Evolutionary conservation across 2,113 vertebrate species (phyloP).

Genomic region (Limanda limanda): DNA sequence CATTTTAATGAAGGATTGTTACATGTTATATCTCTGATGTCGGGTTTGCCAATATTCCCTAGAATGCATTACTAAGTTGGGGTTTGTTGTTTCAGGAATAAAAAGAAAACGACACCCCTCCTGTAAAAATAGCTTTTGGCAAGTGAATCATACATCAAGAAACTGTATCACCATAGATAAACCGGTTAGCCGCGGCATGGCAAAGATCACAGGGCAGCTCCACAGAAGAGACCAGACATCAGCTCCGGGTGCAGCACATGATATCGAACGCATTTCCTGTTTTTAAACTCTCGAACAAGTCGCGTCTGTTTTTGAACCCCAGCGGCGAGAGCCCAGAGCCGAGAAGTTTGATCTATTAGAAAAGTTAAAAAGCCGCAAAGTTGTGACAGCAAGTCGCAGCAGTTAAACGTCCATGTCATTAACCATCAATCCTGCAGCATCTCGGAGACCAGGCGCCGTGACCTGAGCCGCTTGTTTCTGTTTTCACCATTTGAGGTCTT

Average conservation of each 20-base stretch:
- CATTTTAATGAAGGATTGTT: neutral
- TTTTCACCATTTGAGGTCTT: neutral
- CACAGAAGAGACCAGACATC: neutral
- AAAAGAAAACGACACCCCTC: neutral
- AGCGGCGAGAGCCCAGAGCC: neutral
- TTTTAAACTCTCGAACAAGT: conserved; percentile 40
- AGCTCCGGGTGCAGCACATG: conserved; percentile 26
- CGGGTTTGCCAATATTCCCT: neutral
- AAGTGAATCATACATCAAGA: conserved; percentile 2
- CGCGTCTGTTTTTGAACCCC: neutral
- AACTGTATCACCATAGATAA: conserved; percentile 45
- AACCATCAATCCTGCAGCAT: neutral
- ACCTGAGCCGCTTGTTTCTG: neutral
- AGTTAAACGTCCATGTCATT: neutral
- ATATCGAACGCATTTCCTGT: conserved; percentile 7
- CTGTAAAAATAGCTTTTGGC: conserved; percentile 18
- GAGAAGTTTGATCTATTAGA: neutral
- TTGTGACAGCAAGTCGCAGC: neutral
- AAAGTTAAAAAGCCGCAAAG: conserved; percentile 4
- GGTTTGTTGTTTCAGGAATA: neutral
- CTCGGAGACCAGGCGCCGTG: neutral
- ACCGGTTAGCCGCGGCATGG: conserved; percentile 21
- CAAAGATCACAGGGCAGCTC: conserved; percentile 28
- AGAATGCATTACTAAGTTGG: neutral
- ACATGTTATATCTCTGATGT: too few relatives aligned